Base-by-base conservation (phyloP, 2,888 invertebrate genomes). In the Elaeidobius kamerunicus region DNA sequence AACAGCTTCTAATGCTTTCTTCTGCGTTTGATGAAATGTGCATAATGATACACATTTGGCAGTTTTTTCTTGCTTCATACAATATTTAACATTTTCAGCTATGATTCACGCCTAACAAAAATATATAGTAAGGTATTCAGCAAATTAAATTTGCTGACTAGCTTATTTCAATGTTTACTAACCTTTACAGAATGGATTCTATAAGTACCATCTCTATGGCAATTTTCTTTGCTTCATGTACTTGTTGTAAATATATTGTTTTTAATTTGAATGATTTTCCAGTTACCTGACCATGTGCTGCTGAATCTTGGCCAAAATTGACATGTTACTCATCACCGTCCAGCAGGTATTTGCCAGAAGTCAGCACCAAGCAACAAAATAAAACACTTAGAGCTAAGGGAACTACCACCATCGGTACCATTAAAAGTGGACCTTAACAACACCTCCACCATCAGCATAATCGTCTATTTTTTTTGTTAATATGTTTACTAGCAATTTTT, bases 201-300 rank as follows among this genome's bases (percentile, higher is more conserved):
- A n/a, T n/a, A n/a, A n/a, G n/a, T n/a, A n/a, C n/a, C n/a, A 52
- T 30, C 9, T 23, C 23, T 23, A 30, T n/a, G 2, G 11, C 30
- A 30, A 11, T 30, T 3, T 30, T 27, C 35, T 17, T 17, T 19
- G 3, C 17, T 16, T 28, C 18, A 2, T 39, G 3, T 14, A 19
- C 11, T 18, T 34, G 11, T 15, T 16, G 9, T 14, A 18, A 5
- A 16, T 5, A 18, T 20, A 36, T 19, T 34, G 5, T 39, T 30
- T 35, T n/a, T 20, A 27, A 19, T 42, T 7, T 18, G 41, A 16
- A 44, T 49, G 20, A 46, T 48, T 59, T 54, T 60, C 20, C 40
- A 62, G 62, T 61, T 59, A 62, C 62, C 59, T 62, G 61, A 62
- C 52, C 35, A 58, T 44, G 56, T 59, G 61, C 62, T 60, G 60